Percentiles rank a stretch among this genome's conserved stretches.
These are phyloP conservation scores for Corythornis leucogaster DNA, from an alignment of 2,797 vertebrate genomes.

Conservation along the genomic window DNA sequence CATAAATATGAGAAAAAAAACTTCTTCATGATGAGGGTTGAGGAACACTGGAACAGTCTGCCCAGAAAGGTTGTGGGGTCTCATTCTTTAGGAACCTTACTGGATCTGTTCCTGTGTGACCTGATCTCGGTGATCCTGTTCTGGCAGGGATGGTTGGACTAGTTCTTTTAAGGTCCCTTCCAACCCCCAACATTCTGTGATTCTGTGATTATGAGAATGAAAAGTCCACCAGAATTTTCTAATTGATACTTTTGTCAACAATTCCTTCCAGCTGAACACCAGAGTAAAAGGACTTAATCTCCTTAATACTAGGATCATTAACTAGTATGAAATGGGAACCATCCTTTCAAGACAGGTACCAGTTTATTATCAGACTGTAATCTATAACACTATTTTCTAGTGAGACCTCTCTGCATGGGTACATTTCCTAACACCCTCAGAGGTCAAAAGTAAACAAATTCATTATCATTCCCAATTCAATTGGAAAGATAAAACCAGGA, in stretches of 20 bases:
- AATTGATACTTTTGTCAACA: background rate
- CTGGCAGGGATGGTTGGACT: too few species aligned
- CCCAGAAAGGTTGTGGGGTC: too few species aligned
- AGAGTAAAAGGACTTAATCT: background rate
- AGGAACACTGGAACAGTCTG: too few species aligned
- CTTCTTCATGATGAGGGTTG: too few species aligned
- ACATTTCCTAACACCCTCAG: background rate
- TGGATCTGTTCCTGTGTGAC: too few species aligned
- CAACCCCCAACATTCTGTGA: too few species aligned
- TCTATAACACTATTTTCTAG: background rate
- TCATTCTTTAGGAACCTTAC: too few species aligned
- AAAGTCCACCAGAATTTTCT: constrained; percentile 15
- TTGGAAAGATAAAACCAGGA: background rate
- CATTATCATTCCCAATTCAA: accelerated
- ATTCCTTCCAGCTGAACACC: background rate
- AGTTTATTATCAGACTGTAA: background rate
- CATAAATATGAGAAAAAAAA: too few species aligned
- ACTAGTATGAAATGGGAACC: background rate
- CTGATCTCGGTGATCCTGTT: too few species aligned
- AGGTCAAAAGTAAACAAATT: background rate
- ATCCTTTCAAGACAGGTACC: background rate
- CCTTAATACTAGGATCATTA: background rate
- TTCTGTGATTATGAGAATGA: background rate
- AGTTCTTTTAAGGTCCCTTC: too few species aligned
- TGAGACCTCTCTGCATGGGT: background rate